phyloP scores from a whole-genome alignment of 1,140 invertebrate genomes.

The Trachymyrmex cornetzi region DNA sequence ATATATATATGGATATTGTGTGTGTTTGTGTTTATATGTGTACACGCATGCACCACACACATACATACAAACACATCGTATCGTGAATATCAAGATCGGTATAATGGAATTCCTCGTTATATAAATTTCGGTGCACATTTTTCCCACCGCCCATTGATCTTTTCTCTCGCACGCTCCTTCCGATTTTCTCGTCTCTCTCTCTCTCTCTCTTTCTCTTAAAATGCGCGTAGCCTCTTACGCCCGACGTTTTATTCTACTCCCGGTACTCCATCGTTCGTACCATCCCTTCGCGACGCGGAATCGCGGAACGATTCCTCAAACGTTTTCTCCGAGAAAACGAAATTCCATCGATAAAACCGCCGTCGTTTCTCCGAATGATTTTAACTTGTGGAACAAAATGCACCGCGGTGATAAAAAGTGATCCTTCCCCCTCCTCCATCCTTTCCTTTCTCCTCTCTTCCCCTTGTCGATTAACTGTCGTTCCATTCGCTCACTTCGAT shows the following conservation, averaged over 20 bases:
- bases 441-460: neutral
- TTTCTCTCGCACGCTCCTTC: constrained; percentile 38
- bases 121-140: constrained; percentile 77
- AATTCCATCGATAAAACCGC: constrained; percentile 72
- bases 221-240: constrained; percentile 48
- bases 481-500: constrained; percentile 58
- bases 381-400: constrained; percentile 67
- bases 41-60: neutral
- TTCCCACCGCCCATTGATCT: constrained; percentile 75
- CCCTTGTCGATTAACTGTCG: constrained; percentile 72
- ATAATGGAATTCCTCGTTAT: constrained; percentile 78
- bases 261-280: neutral
- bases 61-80: neutral
- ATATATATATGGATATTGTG: neutral
- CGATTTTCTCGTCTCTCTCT: constrained; percentile 49
- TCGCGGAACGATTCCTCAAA: constrained; percentile 60
- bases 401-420: constrained; percentile 67
- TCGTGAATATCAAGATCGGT: constrained; percentile 62
- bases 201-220: constrained; percentile 58
- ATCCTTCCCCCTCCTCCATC: neutral
- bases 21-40: neutral
- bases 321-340: constrained; percentile 65
- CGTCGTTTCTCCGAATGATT: constrained; percentile 66
- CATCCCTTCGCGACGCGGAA: constrained; percentile 6
- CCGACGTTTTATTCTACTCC: constrained; percentile 36